Base-by-base conservation (phyloP, 2,797 vertebrate species). In the Amniataba percoides region DNA sequence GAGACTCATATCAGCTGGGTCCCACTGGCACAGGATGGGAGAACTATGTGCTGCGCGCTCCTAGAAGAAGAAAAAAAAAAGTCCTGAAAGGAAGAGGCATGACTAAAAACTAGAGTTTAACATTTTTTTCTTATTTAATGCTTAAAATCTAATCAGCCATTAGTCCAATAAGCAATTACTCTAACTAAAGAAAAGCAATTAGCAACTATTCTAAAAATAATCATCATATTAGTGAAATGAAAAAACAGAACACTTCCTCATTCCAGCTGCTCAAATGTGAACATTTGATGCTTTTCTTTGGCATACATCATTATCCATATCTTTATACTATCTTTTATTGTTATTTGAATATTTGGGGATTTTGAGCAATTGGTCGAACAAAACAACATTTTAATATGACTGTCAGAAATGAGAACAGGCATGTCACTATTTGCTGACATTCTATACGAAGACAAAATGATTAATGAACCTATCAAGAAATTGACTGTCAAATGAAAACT, bases 1-100 rank as follows among this genome's bases (percentile, higher is more conserved):
- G 63, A 89, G 81, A 84, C 75, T 88, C 78, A 77, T 83, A 91
- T 90, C 88, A 78, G 81, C 72, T 69, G 78, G 75, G 72, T 79
- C 84, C 81, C 85, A 80, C 13, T 80, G 75, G 84, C 63, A 82
- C 27, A 34, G n/a, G 61, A 65, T 73, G 21, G 34, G 52, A 83
- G 59, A 75, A 77, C 57, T 72, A 59, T 71, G 58, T 59, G 21
- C 58, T 71, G 10, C 13, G 21, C 48, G 39, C 15, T 74, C 36
- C 23, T 46, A 42, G 34, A 45, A 72, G 4, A 27, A 64, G 59
- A 73, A 74, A 18, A 27, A 64, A 62, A 73, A 74, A 18, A 48
- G 2, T 49, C 36, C 23, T 4, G 13, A 49, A 45, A 71, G 42
- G 40, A 21, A 66, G 49, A 55, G 25, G 13, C 31, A 42, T 10